phyloP scores from a whole-genome alignment of 2,113 vertebrate species.

The Glaucomys volans region DNA sequence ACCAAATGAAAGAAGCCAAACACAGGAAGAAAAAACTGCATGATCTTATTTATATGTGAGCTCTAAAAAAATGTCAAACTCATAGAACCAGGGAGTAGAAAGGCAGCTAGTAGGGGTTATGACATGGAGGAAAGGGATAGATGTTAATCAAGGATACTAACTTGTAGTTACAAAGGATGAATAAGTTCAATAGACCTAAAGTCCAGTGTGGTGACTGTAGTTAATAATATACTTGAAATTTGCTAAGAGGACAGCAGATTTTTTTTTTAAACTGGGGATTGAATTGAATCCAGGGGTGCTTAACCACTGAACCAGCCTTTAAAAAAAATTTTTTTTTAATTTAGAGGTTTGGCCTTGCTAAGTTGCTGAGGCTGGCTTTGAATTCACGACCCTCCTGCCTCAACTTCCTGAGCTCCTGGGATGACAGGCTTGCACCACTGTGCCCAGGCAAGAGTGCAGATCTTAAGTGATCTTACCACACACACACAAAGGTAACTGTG shows the following conservation, averaged over 20 bases:
- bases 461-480: background rate
- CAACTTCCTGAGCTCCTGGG: too few relatives aligned
- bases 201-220: background rate
- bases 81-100: background rate
- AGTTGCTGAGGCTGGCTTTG: too few relatives aligned
- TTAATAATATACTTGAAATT: background rate
- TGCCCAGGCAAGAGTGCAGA: background rate
- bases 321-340: too few relatives aligned
- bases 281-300: too few relatives aligned
- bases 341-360: too few relatives aligned
- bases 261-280: too few relatives aligned
- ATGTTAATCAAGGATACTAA: too few relatives aligned
- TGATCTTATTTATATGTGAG: background rate
- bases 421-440: too few relatives aligned
- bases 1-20: background rate
- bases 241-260: background rate
- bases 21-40: background rate
- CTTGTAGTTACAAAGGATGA: background rate
- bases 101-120: background rate
- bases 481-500: too few relatives aligned
- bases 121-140: background rate
- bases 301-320: too few relatives aligned
- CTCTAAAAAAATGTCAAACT: background rate
- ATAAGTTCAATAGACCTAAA: background rate
- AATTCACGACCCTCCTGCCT: too few relatives aligned